A percentile compares a stretch with the other conserved stretches of the same genome.
phyloP scores from a whole-genome alignment of 2,113 vertebrate genomes.

The Paramisgurnus dabryanus region DNA sequence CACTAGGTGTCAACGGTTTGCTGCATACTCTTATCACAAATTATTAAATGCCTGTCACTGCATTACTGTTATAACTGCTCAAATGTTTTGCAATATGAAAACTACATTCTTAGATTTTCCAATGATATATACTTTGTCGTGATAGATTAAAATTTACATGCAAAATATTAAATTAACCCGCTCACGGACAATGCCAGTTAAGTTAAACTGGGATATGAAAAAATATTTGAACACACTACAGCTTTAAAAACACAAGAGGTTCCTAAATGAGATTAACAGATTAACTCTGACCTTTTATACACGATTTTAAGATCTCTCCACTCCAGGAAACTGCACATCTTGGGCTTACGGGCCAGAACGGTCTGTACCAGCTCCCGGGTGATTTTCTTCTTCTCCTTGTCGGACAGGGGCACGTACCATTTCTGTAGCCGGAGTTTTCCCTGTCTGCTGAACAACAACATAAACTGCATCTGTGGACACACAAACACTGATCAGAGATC shows the following conservation, averaged over 20 bases:
- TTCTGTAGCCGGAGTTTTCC: conserved; percentile 97
- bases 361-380: conserved; percentile 97
- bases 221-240: too few species aligned
- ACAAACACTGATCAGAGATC: not conserved
- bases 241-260: not conserved
- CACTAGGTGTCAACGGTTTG: too few species aligned
- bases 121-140: too few species aligned
- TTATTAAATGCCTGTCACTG: too few species aligned
- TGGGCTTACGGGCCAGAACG: conserved; percentile 93
- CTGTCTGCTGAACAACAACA: conserved; percentile 98
- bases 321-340: conserved; percentile 99
- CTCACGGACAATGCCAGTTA: too few species aligned
- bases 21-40: too few species aligned
- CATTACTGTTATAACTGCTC: too few species aligned
- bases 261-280: not conserved
- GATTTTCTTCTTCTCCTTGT: conserved; percentile 99
- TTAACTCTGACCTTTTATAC: conserved; percentile 87
- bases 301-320: conserved; percentile 87
- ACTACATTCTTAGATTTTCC: too few species aligned
- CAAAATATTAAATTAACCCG: too few species aligned
- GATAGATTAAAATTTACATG: too few species aligned
- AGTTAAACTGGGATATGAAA: too few species aligned
- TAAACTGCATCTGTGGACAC: conserved; percentile 94
- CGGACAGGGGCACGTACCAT: conserved; percentile 96
- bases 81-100: too few species aligned